Conservation (phyloP, 2,888 invertebrate genomes). For the Eilema caniola region DNA sequence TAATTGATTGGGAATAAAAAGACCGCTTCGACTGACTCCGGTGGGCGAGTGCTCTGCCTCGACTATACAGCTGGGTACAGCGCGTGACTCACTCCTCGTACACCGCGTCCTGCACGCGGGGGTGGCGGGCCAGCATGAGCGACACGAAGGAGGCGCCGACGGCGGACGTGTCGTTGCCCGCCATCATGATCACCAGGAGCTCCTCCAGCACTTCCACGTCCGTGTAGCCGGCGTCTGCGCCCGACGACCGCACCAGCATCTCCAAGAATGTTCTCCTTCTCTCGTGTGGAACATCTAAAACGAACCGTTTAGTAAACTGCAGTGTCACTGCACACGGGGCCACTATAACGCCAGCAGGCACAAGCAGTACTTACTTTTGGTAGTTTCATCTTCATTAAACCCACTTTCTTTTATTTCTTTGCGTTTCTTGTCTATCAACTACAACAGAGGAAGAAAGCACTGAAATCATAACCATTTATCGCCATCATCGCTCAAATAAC, state of each 20-base stretch:
- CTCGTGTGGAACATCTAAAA: slow-evolving; percentile 19
- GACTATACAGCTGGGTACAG: no score
- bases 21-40: no score
- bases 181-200: slow-evolving; percentile 55
- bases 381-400: neutral
- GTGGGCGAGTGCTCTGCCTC: no score
- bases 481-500: no score
- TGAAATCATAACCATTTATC: neutral
- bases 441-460: neutral
- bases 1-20: no score
- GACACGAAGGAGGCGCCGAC: slow-evolving; percentile 55
- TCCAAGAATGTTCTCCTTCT: slow-evolving; percentile 54
- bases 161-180: slow-evolving; percentile 66
- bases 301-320: neutral
- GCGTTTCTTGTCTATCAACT: slow-evolving; percentile 20
- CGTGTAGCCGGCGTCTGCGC: slow-evolving; percentile 41
- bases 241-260: slow-evolving; percentile 50
- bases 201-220: slow-evolving; percentile 61
- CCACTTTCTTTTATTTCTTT: slow-evolving; percentile 3
- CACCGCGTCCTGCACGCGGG: slow-evolving; percentile 57
- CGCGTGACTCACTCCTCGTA: slow-evolving; percentile 59
- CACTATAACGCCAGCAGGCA: neutral
- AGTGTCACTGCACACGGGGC: neutral
- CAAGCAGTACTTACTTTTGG: neutral
- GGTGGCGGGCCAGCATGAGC: slow-evolving; percentile 56